These are phyloP conservation scores for Apodemia zela DNA, from an alignment of 2,888 invertebrate genomes.

Conservation along the genomic window DNA sequence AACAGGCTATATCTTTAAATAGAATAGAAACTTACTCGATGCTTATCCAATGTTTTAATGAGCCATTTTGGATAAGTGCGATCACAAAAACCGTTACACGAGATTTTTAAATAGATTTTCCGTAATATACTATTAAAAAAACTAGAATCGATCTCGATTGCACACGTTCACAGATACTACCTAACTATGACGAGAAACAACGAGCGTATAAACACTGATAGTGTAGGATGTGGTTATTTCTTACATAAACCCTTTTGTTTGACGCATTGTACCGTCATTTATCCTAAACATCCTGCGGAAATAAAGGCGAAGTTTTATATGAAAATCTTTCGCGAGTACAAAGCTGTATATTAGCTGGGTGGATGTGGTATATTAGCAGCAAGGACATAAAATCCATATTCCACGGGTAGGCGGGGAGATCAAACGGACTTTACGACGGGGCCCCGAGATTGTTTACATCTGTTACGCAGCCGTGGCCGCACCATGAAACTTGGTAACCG, in stretches of 20 bases:
- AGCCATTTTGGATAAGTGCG: no score
- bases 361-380: slow-evolving; percentile 73
- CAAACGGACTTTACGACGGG: slow-evolving; percentile 76
- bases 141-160: no score
- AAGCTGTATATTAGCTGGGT: slow-evolving; percentile 43
- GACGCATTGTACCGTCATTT: not conserved
- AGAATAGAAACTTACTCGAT: no score
- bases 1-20: no score
- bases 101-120: no score
- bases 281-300: slow-evolving; percentile 11
- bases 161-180: no score
- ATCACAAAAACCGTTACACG: no score
- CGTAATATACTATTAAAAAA: no score
- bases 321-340: slow-evolving; percentile 14
- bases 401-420: slow-evolving; percentile 69
- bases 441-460: slow-evolving; percentile 78
- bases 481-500: slow-evolving; percentile 71
- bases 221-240: not conserved
- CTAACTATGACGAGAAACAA: not conserved
- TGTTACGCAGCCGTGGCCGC: slow-evolving; percentile 68
- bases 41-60: no score
- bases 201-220: not conserved
- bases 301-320: slow-evolving; percentile 6
- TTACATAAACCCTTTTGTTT: not conserved
- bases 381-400: slow-evolving; percentile 76